A percentile compares a stretch with the other conserved stretches of the same genome.
phyloP scores from a whole-genome alignment of 1,140 invertebrate genomes.

The Aphelinus atriplicis region DNA sequence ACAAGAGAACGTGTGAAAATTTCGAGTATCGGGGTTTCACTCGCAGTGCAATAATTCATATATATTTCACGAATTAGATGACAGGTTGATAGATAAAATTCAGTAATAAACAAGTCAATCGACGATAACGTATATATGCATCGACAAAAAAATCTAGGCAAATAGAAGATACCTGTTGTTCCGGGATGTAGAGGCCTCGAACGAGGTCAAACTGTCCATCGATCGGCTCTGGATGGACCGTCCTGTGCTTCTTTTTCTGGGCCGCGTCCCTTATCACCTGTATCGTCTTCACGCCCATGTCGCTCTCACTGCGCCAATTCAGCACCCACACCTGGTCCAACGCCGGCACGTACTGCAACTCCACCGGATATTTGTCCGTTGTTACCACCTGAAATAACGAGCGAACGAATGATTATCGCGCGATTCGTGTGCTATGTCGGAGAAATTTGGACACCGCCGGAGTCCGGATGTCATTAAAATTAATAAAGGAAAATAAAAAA shows the following conservation, averaged over 20 bases:
- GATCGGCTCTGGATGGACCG: constrained; percentile 82
- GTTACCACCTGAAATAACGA: constrained; percentile 70
- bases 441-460: too few species aligned
- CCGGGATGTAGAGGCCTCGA: constrained; percentile 77
- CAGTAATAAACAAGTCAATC: too few species aligned
- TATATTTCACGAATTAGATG: too few species aligned
- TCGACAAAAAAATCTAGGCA: too few species aligned
- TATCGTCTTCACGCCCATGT: constrained; percentile 77
- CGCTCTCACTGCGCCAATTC: constrained; percentile 73
- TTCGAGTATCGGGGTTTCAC: too few species aligned
- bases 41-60: too few species aligned
- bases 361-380: constrained; percentile 80
- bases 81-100: too few species aligned
- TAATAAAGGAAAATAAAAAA: too few species aligned
- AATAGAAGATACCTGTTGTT: constrained; percentile 60
- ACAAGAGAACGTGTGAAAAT: too few species aligned
- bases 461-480: too few species aligned
- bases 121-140: too few species aligned
- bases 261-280: constrained; percentile 81
- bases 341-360: constrained; percentile 77
- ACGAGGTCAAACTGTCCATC: constrained; percentile 84
- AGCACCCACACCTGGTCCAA: constrained; percentile 84
- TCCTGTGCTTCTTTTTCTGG: constrained; percentile 80
- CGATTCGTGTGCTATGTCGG: too few species aligned
- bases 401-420: background rate